Evolutionary conservation across 2,797 vertebrate genomes (phyloP), one percentile per base, ranked within the genome.

Genomic region (Sebastes iracundus): DNA sequence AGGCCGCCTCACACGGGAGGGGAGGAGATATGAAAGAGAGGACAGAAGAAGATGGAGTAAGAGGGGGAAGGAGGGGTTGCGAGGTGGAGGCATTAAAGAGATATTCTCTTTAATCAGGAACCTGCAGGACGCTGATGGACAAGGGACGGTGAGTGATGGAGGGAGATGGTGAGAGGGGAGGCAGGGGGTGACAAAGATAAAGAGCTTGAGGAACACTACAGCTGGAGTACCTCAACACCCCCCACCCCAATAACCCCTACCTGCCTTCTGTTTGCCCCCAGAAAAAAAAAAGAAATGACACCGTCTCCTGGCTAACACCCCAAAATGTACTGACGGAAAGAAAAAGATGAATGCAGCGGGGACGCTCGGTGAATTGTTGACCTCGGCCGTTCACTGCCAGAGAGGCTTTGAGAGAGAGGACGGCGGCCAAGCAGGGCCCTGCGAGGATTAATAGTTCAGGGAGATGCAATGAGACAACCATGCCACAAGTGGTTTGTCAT

Each of bases 41-140:
- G 91, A 90, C 78, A 88, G 90, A 88, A 82, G 89, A 89, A 92
- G 93, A 93, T 89, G 84, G 90, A 94, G 91, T 90, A 87, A 89
- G 63, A 85, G 63, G 55, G 80, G 80, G 63, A 76, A 79, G 59
- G 75, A 75, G 60, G 77, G 72, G 20, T 53, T 67, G 64, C 4
- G 35, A 13, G 67, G 30, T 75, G 75, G 42, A 62, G 53, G 78
- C 77, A 91, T 86, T 86, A 80, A 88, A 90, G 81, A 79, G 53
- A 86, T 74, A 83, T 84, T 92, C 78, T 88, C 83, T 93, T 93
- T 87, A 93, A 93, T 92, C 84, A 86, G 66, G 77, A 79, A 88
- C 60, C 85, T 86, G 74, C 90, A 76, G 73, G 88, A 91, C 9
- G 90, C 75, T 90, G 94, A 95, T 86, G 72, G 92, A 94, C 79